Evolutionary conservation across 2,797 vertebrate genomes (phyloP).

Genomic region (Aldrovandia affinis): DNA sequence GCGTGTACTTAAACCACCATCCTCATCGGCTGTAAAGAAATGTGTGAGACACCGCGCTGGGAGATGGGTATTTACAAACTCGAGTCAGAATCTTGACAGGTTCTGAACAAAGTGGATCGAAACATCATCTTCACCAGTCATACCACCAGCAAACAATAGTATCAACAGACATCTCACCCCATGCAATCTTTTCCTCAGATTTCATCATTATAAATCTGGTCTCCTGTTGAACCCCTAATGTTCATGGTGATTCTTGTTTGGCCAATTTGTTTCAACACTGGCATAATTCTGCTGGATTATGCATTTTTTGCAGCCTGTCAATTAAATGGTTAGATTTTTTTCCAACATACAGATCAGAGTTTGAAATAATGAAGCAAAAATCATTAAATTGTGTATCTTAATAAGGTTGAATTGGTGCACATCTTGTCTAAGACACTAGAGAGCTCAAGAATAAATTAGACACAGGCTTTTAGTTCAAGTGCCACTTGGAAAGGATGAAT

Average conservation of each 20-base stretch:
- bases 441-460: not conserved
- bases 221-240: not conserved
- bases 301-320: conserved; percentile 3
- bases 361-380: conserved; percentile 25
- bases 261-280: not conserved
- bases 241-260: not conserved
- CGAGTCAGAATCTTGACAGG: not conserved
- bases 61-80: conserved; percentile 5
- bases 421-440: not conserved
- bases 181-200: not conserved
- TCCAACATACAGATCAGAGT: conserved; percentile 3
- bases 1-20: not conserved
- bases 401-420: not conserved
- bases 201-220: not conserved
- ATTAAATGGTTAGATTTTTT: conserved; percentile 4
- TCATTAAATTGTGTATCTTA: conserved; percentile 22
- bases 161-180: not conserved
- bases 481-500: not conserved
- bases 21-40: no score
- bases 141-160: not conserved
- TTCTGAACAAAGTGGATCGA: not conserved
- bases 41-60: not conserved
- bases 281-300: not conserved
- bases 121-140: not conserved
- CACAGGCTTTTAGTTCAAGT: not conserved